Conservation (phyloP, 2,797 vertebrate genomes). For the Macropus fuliginosus region DNA sequence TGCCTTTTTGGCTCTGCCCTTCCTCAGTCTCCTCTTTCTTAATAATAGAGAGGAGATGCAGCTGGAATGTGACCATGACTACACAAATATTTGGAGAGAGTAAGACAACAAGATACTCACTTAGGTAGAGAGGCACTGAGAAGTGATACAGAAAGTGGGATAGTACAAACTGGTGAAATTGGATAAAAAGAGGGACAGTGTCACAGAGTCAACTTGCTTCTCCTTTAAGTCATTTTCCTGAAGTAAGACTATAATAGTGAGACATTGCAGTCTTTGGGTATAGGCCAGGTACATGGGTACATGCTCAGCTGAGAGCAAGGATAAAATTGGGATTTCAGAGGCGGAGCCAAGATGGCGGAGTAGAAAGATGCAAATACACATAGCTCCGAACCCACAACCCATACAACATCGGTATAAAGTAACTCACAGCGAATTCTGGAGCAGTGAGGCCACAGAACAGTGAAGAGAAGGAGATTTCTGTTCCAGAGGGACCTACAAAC, state of each 20-base stretch:
- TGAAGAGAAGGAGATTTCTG: too few relatives aligned
- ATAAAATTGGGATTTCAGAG: neutral
- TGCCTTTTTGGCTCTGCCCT: too few relatives aligned
- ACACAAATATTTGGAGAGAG: neutral
- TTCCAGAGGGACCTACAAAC: too few relatives aligned
- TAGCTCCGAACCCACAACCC: too few relatives aligned
- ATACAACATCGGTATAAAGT: too few relatives aligned
- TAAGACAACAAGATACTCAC: too few relatives aligned
- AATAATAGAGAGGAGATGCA: neutral
- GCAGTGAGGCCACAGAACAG: too few relatives aligned
- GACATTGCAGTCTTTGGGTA: too few relatives aligned
- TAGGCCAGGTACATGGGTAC: neutral
- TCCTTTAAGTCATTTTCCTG: neutral
- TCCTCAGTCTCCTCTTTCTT: neutral
- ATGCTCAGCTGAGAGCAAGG: neutral
- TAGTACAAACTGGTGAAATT: too few relatives aligned
- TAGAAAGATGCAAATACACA: too few relatives aligned
- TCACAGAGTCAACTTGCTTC: neutral
- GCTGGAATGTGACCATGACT: neutral
- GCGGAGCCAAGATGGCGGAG: too few relatives aligned
- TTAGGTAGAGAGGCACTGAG: neutral
- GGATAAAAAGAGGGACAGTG: neutral
- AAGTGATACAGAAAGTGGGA: neutral
- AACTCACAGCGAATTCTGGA: too few relatives aligned
- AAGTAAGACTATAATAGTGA: neutral